Percentiles rank a stretch among this genome's conserved stretches.
phyloP scores from a whole-genome alignment of 2,113 vertebrate species.

The Zeus faber region DNA sequence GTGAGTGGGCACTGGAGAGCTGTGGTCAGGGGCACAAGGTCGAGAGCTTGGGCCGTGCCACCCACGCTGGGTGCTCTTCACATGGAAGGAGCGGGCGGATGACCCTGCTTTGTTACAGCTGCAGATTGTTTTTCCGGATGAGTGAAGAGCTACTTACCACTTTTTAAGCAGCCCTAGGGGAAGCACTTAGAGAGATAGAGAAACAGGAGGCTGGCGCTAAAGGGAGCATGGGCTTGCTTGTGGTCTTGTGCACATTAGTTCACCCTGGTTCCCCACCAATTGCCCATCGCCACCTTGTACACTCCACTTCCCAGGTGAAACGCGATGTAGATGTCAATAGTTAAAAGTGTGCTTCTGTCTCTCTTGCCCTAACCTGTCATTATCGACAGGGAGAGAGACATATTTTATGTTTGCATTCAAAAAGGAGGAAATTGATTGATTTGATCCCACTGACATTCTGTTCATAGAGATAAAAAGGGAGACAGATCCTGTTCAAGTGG shows the following conservation, averaged over 20 bases:
- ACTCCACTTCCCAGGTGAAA: conserved; percentile 40
- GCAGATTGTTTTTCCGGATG: conserved; percentile 25
- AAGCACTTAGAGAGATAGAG: no score
- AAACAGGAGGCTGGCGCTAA: no score
- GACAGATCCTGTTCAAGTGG: no score
- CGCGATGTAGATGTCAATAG: conserved; percentile 51
- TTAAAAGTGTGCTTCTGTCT: no score
- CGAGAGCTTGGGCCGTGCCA: conserved; percentile 40
- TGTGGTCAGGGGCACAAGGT: conserved; percentile 1
- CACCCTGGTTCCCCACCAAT: conserved; percentile 12
- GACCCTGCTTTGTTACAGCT: conserved; percentile 3
- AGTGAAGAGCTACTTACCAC: conserved; percentile 7
- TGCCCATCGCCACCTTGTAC: conserved; percentile 24
- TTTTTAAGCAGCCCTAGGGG: conserved; percentile 9
- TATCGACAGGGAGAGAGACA: no score
- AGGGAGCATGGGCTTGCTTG: no score
- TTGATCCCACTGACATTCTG: no score
- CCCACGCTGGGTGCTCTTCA: conserved; percentile 31
- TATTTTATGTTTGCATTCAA: no score
- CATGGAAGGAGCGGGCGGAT: conserved; percentile 2
- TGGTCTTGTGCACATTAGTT: no score
- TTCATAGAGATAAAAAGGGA: no score
- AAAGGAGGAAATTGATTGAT: no score
- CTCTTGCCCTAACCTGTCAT: conserved; percentile 24
- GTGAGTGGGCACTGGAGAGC: conserved; percentile 42